A percentile compares a stretch with the other conserved stretches of the same genome.
phyloP scores from a whole-genome alignment of 2,797 vertebrate species.

The Hozukius guyotensis region DNA sequence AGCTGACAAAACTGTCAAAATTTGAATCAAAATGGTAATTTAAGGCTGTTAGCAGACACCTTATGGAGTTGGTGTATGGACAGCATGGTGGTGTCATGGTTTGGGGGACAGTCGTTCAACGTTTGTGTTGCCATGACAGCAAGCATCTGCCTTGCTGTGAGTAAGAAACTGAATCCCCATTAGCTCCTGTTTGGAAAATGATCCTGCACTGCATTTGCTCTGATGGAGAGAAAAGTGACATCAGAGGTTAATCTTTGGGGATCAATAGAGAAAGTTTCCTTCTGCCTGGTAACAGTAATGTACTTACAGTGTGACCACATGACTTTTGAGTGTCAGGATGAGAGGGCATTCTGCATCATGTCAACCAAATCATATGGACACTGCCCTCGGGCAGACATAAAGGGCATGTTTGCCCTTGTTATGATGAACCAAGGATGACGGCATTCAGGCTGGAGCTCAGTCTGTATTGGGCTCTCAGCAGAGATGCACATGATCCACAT shows the following conservation, averaged over 20 bases:
- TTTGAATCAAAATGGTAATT: not conserved
- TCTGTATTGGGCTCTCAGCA: slow-evolving; percentile 1
- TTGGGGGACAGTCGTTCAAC: not conserved
- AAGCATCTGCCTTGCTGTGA: not conserved
- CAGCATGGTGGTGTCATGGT: not conserved
- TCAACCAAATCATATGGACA: slow-evolving; percentile 36
- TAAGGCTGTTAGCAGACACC: not conserved
- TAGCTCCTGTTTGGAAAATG: not conserved
- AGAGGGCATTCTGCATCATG: slow-evolving; percentile 14
- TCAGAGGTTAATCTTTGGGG: not conserved
- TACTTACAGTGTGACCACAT: slow-evolving; percentile 24
- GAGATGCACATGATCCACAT: slow-evolving; percentile 9
- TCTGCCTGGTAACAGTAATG: slow-evolving; percentile 42
- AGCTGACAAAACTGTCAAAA: too few relatives aligned
- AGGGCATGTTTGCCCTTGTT: slow-evolving; percentile 42
- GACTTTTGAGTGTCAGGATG: slow-evolving; percentile 36
- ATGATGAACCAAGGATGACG: slow-evolving; percentile 34
- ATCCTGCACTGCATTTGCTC: not conserved
- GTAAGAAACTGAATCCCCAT: not conserved
- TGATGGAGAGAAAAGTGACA: not conserved
- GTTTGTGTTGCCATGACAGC: not conserved
- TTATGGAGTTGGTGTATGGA: not conserved
- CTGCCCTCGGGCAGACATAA: slow-evolving; percentile 25
- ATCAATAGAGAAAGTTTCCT: not conserved
- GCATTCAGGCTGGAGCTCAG: slow-evolving; percentile 11